Evolutionary conservation across 2,797 vertebrate genomes (phyloP), one percentile per base, ranked within the genome.

Genomic region (Protosalanx chinensis): DNA sequence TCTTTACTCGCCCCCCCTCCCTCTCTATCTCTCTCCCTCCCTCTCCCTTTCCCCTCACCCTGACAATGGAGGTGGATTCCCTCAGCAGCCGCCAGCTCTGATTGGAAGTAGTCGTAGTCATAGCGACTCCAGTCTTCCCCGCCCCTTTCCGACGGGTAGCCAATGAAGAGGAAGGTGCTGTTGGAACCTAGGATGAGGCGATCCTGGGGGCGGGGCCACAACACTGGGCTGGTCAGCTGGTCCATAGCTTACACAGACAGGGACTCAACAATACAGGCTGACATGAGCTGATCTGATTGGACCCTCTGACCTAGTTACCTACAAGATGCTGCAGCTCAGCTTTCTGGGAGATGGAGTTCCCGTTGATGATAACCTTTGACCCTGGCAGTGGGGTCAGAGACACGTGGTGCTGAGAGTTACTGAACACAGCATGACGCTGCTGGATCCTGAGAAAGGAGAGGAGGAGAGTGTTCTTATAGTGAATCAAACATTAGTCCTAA

Each of bases 51-150:
- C 64, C 20, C n/a, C 84, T 90, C 81, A 88, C 90, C 86, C 0
- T 92, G 84, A 35, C 71, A 81, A 71, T 87, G 87, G 10, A 93
- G 79, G 37, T 91, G 90, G 83, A 95, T 91, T 3, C 95, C 95
- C 79, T 95, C 93, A 0, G 90, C 93, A 1, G 91, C 93, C 1
- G 94, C 95, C 72, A 95, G 79, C 68, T 97, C 95, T 27, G 94
- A 93, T 84, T 96, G 95, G 86, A 96, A 95, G 69, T 94, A 96
- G 84, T 96, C 94, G 0, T 96, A 95, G 81, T 96, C 95, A 2
- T 94, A 96, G 79, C 90, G 91, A 79, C 87, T 92, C 89, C 91
- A 86, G 80, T 96, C 95, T 0, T 96, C 93, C 2, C 76, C 77
- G 0, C 89, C 86, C 1, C 93, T 90, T 74, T 96, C 94, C 0